These are phyloP conservation scores for Keiferia lycopersicella DNA, from an alignment of 2,888 invertebrate species.

Conservation along the genomic window DNA sequence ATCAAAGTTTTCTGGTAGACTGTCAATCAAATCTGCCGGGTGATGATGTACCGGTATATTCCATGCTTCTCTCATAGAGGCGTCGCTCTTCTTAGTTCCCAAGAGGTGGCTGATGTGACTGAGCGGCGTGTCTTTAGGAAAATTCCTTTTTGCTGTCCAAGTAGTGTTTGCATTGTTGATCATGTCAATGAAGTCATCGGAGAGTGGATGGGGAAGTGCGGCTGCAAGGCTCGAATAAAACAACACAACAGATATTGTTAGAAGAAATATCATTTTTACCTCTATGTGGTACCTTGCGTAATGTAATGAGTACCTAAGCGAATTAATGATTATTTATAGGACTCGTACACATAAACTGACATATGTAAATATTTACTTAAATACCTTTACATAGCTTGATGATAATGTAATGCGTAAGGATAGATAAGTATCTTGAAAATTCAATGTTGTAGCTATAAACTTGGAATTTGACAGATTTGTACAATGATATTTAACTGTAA, in stretches of 20 bases:
- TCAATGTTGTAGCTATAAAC: too few relatives aligned
- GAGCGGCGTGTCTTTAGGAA: conserved; percentile 81
- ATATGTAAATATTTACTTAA: not conserved
- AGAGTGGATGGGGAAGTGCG: conserved; percentile 77
- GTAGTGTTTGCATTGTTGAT: conserved; percentile 85
- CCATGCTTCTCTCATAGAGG: conserved; percentile 50
- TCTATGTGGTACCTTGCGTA: not conserved
- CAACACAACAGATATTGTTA: conserved; percentile 51
- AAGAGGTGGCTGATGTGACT: conserved; percentile 84
- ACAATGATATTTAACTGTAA: too few relatives aligned
- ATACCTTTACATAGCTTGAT: not conserved
- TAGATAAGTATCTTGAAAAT: too few relatives aligned
- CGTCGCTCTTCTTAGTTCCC: conserved; percentile 85
- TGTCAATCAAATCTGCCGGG: conserved; percentile 58
- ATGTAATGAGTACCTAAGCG: not conserved
- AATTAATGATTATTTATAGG: not conserved
- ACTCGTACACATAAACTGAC: not conserved
- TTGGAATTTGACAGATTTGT: too few relatives aligned
- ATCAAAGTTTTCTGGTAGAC: conserved; percentile 90
- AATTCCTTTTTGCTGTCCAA: conserved; percentile 92
- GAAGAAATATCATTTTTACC: conserved; percentile 53
- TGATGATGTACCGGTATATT: conserved; percentile 60
- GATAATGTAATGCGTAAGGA: too few relatives aligned
- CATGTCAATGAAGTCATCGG: conserved; percentile 85
- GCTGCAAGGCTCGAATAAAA: conserved; percentile 51